Evolutionary conservation across 30 jellyfish, hydroid and myxozoan species (phyloP), one percentile per base, ranked within the genome.

Genomic region (Pelagia noctiluca): DNA sequence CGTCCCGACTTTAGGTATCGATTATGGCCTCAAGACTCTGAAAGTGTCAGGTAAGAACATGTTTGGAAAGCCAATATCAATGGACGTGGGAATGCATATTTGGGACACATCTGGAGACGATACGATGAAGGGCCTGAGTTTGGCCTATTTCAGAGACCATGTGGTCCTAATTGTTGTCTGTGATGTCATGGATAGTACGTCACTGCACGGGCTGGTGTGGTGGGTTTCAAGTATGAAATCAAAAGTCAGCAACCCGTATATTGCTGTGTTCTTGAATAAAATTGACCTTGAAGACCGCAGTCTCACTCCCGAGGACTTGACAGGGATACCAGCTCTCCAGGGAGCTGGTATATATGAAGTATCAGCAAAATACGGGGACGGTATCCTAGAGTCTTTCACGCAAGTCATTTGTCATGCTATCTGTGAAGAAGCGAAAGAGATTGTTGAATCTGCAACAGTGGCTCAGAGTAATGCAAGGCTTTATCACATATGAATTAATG

Each of bases 331-430:
- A 22, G 63, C 52, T 2, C 37, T 75, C 2, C 78, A 35, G 28
- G 88, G 88, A 50, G 35, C 61, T 5, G 88, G 46, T 21, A 11
- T 80, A 1, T 80, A 34, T 49, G 73, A 63, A 80, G 90, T 80
- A 5, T 80, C 90, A n/a, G 90, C 90, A 18, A 80, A 80, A 50
- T 19, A 82, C 18, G 90, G 90, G 24, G 70, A 61, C 2, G 75
- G 90, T 1, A 42, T 80, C 3, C 36, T 22, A 46, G 83, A 46
- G 22, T 29, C 90, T 0, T 64, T 63, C 36, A 33, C 66, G 21
- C 53, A 35, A 13, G 79, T 42, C 1, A 34, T 77, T 29, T 77
- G 78, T 32, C 65, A 60, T 54, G 88, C 88, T 8, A 35, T 60
- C 4, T 16, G 88, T 33, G n/a, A 30, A 2, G 88, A 77, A n/a